Percentiles rank a stretch among this genome's conserved stretches.
Evolutionary conservation across 1,140 invertebrate genomes (phyloP).

Genomic region (Sitodiplosis mosellana): DNA sequence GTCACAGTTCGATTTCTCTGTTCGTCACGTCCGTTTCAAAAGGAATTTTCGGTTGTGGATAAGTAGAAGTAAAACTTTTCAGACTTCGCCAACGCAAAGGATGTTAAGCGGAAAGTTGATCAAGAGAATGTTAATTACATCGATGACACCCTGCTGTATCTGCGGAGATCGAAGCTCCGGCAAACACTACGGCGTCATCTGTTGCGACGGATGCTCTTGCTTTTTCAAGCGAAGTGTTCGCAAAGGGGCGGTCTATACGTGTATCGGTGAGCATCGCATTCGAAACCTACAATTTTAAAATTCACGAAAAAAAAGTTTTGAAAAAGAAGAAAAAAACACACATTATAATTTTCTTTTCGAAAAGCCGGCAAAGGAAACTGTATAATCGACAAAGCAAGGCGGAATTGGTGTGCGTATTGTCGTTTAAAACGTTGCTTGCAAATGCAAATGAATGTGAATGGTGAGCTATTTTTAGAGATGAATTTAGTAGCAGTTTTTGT

Average conservation of each 20-base stretch:
- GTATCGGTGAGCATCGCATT: constrained; percentile 26
- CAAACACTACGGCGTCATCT: constrained; percentile 72
- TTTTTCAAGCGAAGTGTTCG: constrained; percentile 72
- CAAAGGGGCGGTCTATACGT: constrained; percentile 47
- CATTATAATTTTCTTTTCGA: constrained; percentile 2
- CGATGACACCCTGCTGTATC: constrained; percentile 37
- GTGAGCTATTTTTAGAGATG: constrained; percentile 26
- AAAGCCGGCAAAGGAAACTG: constrained; percentile 55
- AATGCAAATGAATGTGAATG: constrained; percentile 59
- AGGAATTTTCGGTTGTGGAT: no score
- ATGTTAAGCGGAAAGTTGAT: no score
- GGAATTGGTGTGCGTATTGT: constrained; percentile 80
- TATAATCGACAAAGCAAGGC: constrained; percentile 56
- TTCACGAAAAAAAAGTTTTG: no score
- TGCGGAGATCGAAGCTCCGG: constrained; percentile 76
- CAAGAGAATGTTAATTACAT: no score
- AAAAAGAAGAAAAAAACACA: background rate
- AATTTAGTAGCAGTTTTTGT: constrained; percentile 4
- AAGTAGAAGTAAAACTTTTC: no score
- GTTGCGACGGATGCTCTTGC: constrained; percentile 77
- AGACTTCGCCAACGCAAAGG: no score
- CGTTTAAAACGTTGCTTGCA: constrained; percentile 58
- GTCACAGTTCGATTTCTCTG: no score
- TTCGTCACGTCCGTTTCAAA: no score
- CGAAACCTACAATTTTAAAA: background rate